Evolutionary conservation across 2,113 vertebrate genomes (phyloP).

Genomic region (Cyprinodon brontotheroides): DNA sequence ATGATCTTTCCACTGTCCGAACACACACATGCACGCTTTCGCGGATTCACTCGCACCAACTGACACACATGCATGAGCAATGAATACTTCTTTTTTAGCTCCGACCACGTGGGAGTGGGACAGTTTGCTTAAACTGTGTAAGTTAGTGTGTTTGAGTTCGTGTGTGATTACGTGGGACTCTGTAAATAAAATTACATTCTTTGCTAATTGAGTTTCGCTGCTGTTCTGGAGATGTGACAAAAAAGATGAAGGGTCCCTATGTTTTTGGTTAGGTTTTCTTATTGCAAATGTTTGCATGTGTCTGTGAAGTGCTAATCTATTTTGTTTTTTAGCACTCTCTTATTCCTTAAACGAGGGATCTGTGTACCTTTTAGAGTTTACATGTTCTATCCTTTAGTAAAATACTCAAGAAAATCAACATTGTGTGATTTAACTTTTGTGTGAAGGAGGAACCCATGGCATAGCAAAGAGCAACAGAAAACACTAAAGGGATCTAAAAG

Average conservation of each 20-base stretch:
- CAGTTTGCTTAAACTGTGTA: slow-evolving; percentile 65
- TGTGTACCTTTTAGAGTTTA: slow-evolving; percentile 2
- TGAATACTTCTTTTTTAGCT: slow-evolving; percentile 77
- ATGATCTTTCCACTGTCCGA: slow-evolving; percentile 74
- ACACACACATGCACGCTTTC: slow-evolving; percentile 44
- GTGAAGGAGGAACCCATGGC: slow-evolving; percentile 34
- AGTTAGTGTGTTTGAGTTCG: slow-evolving; percentile 53
- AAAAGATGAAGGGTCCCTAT: slow-evolving; percentile 66
- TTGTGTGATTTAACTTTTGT: slow-evolving; percentile 16
- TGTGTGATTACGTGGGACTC: slow-evolving; percentile 63
- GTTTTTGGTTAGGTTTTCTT: slow-evolving; percentile 47
- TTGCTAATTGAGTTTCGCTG: slow-evolving; percentile 81
- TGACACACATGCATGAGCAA: slow-evolving; percentile 67
- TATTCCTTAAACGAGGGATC: slow-evolving; percentile 23
- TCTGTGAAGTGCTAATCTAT: slow-evolving; percentile 39
- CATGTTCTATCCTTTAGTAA: slow-evolving; percentile 14
- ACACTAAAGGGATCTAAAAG: slow-evolving; percentile 52
- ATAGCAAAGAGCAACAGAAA: slow-evolving; percentile 27
- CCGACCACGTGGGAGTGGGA: slow-evolving; percentile 66
- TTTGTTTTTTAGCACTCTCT: slow-evolving; percentile 52
- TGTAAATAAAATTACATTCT: slow-evolving; percentile 80
- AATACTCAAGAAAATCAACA: slow-evolving; percentile 18
- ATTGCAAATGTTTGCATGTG: slow-evolving; percentile 5
- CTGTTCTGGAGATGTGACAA: slow-evolving; percentile 63
- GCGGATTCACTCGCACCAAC: slow-evolving; percentile 22